Evolutionary conservation across 2,888 invertebrate species (phyloP).

Genomic region (Drosophila helvetica): DNA sequence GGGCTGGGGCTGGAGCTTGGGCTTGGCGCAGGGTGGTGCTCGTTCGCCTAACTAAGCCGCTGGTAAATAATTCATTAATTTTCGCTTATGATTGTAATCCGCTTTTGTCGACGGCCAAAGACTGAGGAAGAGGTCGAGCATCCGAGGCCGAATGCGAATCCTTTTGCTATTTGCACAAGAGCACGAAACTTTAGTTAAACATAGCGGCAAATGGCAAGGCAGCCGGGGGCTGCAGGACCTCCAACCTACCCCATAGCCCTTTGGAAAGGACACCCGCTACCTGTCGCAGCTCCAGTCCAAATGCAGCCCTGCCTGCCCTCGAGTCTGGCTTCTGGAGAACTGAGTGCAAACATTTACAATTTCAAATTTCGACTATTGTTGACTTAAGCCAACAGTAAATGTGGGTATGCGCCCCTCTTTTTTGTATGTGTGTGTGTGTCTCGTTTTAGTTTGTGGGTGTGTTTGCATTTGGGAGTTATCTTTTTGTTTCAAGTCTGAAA

Average conservation of each 20-base stretch:
- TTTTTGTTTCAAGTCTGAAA: slow-evolving; percentile 63
- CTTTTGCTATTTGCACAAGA: slow-evolving; percentile 71
- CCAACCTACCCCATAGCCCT: neutral
- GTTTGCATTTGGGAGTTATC: slow-evolving; percentile 19
- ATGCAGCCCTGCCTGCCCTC: slow-evolving; percentile 20
- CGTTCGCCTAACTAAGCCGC: slow-evolving; percentile 73
- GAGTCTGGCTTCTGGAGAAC: slow-evolving; percentile 19
- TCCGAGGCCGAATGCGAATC: slow-evolving; percentile 49
- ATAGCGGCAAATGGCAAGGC: slow-evolving; percentile 57
- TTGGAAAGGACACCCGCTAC: neutral
- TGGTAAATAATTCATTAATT: slow-evolving; percentile 81
- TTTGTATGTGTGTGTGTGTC: neutral
- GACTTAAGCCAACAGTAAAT: slow-evolving; percentile 47
- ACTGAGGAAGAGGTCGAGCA: slow-evolving; percentile 18
- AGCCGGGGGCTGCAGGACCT: slow-evolving; percentile 43
- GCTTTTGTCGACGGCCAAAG: slow-evolving; percentile 54
- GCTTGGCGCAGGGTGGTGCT: slow-evolving; percentile 20
- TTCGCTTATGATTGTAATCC: slow-evolving; percentile 80
- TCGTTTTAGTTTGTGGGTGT: slow-evolving; percentile 6
- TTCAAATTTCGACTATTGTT: slow-evolving; percentile 75
- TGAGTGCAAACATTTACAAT: slow-evolving; percentile 75
- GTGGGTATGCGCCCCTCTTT: slow-evolving; percentile 2
- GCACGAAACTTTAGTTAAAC: slow-evolving; percentile 73
- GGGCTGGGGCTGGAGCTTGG: no score
- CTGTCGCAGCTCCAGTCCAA: neutral